Percentiles rank a stretch among this genome's conserved stretches.
These are phyloP conservation scores for Mayetiola destructor DNA, from an alignment of 2,888 invertebrate genomes.

Conservation along the genomic window DNA sequence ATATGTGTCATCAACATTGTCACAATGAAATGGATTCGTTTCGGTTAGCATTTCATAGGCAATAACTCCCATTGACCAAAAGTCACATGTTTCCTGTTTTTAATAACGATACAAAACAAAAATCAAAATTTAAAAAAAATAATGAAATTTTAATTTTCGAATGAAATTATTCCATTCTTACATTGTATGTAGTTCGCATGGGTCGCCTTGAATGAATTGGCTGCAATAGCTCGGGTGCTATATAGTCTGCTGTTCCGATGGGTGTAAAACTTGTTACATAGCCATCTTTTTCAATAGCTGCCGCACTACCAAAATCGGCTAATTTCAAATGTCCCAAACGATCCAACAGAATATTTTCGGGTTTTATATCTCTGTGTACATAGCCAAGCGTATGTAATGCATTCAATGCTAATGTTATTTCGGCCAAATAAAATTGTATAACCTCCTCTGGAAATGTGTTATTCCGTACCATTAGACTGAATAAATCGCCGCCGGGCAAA, in stretches of 20 bases:
- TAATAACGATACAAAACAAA: neutral
- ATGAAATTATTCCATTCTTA: no score
- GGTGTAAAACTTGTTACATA: slow-evolving; percentile 45
- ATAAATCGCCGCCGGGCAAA: slow-evolving; percentile 69
- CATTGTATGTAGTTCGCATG: slow-evolving; percentile 43
- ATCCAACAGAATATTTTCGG: slow-evolving; percentile 71
- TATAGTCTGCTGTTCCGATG: slow-evolving; percentile 75
- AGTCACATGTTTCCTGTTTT: slow-evolving; percentile 60
- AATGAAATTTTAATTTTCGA: neutral
- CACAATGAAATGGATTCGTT: slow-evolving; percentile 56
- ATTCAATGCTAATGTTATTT: slow-evolving; percentile 60
- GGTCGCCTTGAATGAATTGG: slow-evolving; percentile 41
- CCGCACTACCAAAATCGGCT: slow-evolving; percentile 71
- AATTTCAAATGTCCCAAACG: slow-evolving; percentile 73
- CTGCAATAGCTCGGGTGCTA: slow-evolving; percentile 71
- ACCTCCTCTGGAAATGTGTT: slow-evolving; percentile 59
- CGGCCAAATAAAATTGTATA: slow-evolving; percentile 67
- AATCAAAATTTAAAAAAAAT: no score
- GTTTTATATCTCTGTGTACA: slow-evolving; percentile 76
- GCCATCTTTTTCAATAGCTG: slow-evolving; percentile 50
- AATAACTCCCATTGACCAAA: slow-evolving; percentile 76
- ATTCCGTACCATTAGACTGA: slow-evolving; percentile 53
- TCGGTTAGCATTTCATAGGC: slow-evolving; percentile 70
- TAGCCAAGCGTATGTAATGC: slow-evolving; percentile 69
- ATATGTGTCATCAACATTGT: slow-evolving; percentile 45